phyloP scores from a whole-genome alignment of 1,140 invertebrate genomes.

The Nylanderia fulva region DNA sequence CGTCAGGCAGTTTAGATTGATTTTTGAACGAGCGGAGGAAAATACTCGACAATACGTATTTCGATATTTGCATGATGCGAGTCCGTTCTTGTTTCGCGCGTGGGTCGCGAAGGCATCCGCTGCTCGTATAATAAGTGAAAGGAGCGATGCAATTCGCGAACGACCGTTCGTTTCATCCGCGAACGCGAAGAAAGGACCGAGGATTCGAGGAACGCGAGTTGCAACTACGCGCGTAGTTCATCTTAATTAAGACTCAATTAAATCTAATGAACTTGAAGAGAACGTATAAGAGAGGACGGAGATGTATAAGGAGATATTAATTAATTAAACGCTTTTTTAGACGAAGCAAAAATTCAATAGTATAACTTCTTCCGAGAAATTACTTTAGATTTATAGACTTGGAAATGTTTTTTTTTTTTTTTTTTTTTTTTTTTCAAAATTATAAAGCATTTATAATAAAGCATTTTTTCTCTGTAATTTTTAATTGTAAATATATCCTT shows the following conservation, averaged over 20 bases:
- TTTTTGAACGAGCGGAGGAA: slow-evolving; percentile 25
- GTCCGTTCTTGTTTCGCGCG: slow-evolving; percentile 24
- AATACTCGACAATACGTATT: not conserved
- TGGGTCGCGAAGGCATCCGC: slow-evolving; percentile 27
- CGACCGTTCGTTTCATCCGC: slow-evolving; percentile 16
- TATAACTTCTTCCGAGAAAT: slow-evolving; percentile 7
- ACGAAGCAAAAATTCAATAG: not conserved
- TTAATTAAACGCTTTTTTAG: not conserved
- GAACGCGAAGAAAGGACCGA: not conserved
- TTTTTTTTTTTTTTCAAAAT: no score
- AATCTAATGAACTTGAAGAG: slow-evolving; percentile 3
- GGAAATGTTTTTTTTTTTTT: no score
- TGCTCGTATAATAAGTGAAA: slow-evolving; percentile 46
- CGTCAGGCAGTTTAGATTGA: slow-evolving; percentile 11
- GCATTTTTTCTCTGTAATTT: not conserved
- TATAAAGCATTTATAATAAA: not conserved
- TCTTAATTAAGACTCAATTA: slow-evolving; percentile 43
- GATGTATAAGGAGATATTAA: not conserved
- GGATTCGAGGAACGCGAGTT: slow-evolving; percentile 4
- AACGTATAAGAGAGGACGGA: no score
- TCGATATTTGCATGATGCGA: slow-evolving; percentile 7
- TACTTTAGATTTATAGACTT: not conserved
- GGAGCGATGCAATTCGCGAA: slow-evolving; percentile 45
- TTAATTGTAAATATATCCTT: not conserved
- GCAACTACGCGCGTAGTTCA: not conserved